These are phyloP conservation scores for Caenorhabditis auriculariae DNA, from an alignment of 2,888 invertebrate species.

Conservation along the genomic window DNA sequence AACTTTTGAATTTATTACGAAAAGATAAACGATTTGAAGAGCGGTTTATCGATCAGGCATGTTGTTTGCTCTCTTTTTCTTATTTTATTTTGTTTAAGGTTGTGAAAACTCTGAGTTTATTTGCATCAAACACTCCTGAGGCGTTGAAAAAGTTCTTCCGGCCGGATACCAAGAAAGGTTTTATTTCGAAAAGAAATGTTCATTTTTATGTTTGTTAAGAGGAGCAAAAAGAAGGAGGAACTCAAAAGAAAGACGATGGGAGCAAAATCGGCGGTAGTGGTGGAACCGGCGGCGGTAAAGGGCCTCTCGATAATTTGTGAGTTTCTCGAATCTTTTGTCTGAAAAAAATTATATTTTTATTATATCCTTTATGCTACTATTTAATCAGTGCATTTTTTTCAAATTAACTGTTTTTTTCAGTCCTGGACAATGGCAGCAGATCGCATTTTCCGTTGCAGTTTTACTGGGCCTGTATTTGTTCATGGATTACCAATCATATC, in stretches of 20 bases:
- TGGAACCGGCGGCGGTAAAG: slow-evolving; percentile 14
- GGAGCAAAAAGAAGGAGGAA: slow-evolving; percentile 6
- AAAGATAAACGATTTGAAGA: slow-evolving; percentile 44
- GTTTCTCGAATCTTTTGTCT: neutral
- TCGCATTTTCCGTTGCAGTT: slow-evolving; percentile 46
- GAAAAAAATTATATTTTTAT: neutral
- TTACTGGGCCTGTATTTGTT: slow-evolving; percentile 43
- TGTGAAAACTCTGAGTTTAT: neutral
- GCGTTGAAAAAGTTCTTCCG: slow-evolving; percentile 36
- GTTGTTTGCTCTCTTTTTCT: neutral
- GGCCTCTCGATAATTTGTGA: slow-evolving; percentile 29
- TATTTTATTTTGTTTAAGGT: neutral
- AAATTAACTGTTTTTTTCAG: slow-evolving; percentile 8
- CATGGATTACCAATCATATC: slow-evolving; percentile 51
- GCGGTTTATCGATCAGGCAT: slow-evolving; percentile 27
- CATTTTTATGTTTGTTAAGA: neutral
- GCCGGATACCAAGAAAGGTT: slow-evolving; percentile 13
- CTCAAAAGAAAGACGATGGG: slow-evolving; percentile 5
- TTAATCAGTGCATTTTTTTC: neutral
- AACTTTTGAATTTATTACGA: slow-evolving; percentile 30
- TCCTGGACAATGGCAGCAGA: slow-evolving; percentile 47
- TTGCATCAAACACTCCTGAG: slow-evolving; percentile 29
- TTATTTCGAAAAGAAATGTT: neutral
- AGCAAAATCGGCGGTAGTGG: slow-evolving; percentile 4
- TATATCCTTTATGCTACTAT: neutral